Percentiles rank a stretch among this genome's conserved stretches.
These are phyloP conservation scores for Anodontia alba DNA, from an alignment of 2,888 invertebrate species.

Conservation along the genomic window DNA sequence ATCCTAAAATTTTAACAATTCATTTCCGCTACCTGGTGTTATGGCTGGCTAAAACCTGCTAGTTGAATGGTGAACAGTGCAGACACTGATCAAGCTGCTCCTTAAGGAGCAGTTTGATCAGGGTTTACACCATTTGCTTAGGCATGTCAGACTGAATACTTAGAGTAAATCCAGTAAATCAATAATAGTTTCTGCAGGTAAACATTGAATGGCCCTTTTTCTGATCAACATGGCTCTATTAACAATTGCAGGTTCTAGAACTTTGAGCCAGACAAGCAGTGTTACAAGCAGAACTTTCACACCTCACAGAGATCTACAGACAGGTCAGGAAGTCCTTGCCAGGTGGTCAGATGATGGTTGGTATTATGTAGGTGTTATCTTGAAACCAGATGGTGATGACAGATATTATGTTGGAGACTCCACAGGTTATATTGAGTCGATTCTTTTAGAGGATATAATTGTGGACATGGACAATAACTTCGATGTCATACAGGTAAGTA, in stretches of 20 bases:
- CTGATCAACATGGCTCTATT: no score
- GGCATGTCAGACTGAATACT: no score
- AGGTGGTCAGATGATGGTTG: conserved; percentile 84
- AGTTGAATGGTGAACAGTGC: no score
- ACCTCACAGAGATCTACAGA: neutral
- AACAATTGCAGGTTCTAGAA: neutral
- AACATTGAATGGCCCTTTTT: no score
- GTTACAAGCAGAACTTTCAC: neutral
- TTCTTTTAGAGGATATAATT: conserved; percentile 81
- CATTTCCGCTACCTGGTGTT: no score
- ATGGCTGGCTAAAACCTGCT: no score
- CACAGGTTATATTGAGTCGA: conserved; percentile 75
- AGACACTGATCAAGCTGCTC: no score
- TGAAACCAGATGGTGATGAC: conserved; percentile 50
- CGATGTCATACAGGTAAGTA: conserved; percentile 71
- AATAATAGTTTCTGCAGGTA: no score
- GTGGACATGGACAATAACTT: conserved; percentile 77
- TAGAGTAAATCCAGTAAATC: no score
- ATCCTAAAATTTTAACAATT: no score
- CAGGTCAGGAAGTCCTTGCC: conserved; percentile 79
- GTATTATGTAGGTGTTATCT: conserved; percentile 80
- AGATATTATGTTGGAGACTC: conserved; percentile 80
- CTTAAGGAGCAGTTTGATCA: no score
- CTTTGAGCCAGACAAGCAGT: neutral
- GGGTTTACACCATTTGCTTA: no score